These are phyloP conservation scores for Cryptosula pallasiana DNA, from an alignment of 2,888 invertebrate genomes.

Conservation along the genomic window DNA sequence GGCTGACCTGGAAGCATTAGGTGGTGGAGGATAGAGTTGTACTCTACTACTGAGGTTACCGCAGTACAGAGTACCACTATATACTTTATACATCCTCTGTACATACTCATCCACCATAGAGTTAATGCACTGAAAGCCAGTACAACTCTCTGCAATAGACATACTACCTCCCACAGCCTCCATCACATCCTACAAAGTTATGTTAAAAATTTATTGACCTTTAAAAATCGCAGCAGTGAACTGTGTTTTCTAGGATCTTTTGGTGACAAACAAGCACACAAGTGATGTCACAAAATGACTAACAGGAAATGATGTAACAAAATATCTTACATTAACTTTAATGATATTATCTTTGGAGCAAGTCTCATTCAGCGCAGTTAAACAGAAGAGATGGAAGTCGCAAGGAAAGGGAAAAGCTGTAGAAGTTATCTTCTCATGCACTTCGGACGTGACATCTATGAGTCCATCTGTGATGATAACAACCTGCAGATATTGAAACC, in stretches of 20 bases:
- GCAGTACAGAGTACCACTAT: constrained; percentile 68
- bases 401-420: neutral
- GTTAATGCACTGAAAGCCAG: constrained; percentile 52
- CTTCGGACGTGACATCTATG: constrained; percentile 57
- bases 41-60: constrained; percentile 70
- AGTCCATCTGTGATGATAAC: constrained; percentile 73
- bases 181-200: constrained; percentile 47
- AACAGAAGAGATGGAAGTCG: neutral
- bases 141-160: constrained; percentile 40
- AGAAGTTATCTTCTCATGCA: neutral
- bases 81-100: constrained; percentile 69
- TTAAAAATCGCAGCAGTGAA: too few species aligned
- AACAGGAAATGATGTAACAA: too few species aligned
- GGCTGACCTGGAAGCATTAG: constrained; percentile 51
- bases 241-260: too few species aligned
- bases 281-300: too few species aligned
- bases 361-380: neutral
- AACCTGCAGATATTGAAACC: constrained; percentile 56
- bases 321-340: neutral
- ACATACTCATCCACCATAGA: constrained; percentile 65
- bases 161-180: constrained; percentile 56
- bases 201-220: too few species aligned
- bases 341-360: neutral
- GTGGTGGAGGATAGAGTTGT: constrained; percentile 69
- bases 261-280: too few species aligned